phyloP scores from a whole-genome alignment of 2,797 vertebrate genomes.

The Macropodus opercularis region DNA sequence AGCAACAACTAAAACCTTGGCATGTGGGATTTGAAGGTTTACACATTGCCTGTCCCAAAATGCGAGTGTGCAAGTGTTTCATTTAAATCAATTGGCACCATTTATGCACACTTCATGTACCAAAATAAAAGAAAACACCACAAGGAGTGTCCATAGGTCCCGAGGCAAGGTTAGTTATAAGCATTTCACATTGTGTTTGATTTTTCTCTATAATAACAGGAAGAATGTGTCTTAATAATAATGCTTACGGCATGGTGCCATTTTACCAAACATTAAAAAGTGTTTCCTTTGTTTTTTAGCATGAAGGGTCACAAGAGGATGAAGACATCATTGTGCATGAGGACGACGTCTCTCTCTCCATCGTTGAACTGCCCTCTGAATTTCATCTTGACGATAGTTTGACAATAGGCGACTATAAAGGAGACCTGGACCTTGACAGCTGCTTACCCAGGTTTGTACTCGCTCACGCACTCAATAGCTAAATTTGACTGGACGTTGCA shows the following conservation, averaged over 20 bases:
- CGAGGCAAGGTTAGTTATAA: constrained; percentile 83
- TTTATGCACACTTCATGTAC: constrained; percentile 53
- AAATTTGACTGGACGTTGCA: not conserved
- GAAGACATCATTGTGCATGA: constrained; percentile 84
- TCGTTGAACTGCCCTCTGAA: constrained; percentile 85
- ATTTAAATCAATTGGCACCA: constrained; percentile 67
- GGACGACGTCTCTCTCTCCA: constrained; percentile 86
- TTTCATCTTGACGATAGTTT: constrained; percentile 86
- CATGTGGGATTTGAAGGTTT: constrained; percentile 81
- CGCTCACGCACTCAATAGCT: constrained; percentile 56
- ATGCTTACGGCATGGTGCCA: constrained; percentile 44
- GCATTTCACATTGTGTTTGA: constrained; percentile 49
- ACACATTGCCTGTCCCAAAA: constrained; percentile 82
- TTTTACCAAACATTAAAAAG: not conserved
- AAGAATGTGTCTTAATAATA: constrained; percentile 17
- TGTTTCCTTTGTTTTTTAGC: constrained; percentile 66
- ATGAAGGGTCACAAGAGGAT: constrained; percentile 81
- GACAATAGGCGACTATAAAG: constrained; percentile 84
- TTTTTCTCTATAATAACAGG: constrained; percentile 35
- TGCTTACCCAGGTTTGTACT: constrained; percentile 86
- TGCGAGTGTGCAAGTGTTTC: constrained; percentile 73
- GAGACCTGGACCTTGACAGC: constrained; percentile 80
- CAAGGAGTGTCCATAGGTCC: constrained; percentile 77
- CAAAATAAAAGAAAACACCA: constrained; percentile 62
- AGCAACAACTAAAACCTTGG: constrained; percentile 77